Conservation (phyloP, 1,140 invertebrate species). For the Aphaenogaster ashmeadi region DNA sequence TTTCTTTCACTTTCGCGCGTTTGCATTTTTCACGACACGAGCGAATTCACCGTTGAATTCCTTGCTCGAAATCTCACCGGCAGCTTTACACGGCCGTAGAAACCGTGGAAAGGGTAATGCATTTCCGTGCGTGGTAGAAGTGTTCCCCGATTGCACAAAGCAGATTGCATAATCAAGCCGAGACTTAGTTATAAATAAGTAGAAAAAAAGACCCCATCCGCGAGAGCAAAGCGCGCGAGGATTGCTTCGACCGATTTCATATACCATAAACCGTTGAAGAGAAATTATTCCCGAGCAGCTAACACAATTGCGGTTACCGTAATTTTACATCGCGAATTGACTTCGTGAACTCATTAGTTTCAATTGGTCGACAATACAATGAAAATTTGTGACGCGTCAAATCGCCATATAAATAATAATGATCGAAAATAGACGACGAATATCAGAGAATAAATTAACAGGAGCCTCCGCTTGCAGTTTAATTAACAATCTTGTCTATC, state of each 20-base stretch:
- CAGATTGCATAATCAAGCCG: constrained; percentile 60
- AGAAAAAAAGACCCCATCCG: constrained; percentile 33
- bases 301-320: constrained; percentile 13
- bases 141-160: constrained; percentile 57
- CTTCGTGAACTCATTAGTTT: background rate
- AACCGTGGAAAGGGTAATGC: constrained; percentile 46
- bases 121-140: constrained; percentile 42
- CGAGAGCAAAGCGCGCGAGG: background rate
- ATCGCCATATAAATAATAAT: background rate
- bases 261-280: constrained; percentile 15
- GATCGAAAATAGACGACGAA: too few species aligned
- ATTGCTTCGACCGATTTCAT: constrained; percentile 48
- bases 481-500: background rate
- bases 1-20: constrained; percentile 47
- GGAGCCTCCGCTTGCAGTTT: background rate
- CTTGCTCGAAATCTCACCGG: constrained; percentile 46
- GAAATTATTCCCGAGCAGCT: constrained; percentile 6
- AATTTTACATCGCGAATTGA: constrained; percentile 17
- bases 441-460: background rate
- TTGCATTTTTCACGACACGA: constrained; percentile 47
- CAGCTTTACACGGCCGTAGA: constrained; percentile 45
- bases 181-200: constrained; percentile 60
- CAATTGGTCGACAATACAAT: background rate
- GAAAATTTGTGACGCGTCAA: background rate
- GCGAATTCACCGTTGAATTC: constrained; percentile 61